Conservation (phyloP, 2,888 invertebrate species). For the Sicus ferrugineus region DNA sequence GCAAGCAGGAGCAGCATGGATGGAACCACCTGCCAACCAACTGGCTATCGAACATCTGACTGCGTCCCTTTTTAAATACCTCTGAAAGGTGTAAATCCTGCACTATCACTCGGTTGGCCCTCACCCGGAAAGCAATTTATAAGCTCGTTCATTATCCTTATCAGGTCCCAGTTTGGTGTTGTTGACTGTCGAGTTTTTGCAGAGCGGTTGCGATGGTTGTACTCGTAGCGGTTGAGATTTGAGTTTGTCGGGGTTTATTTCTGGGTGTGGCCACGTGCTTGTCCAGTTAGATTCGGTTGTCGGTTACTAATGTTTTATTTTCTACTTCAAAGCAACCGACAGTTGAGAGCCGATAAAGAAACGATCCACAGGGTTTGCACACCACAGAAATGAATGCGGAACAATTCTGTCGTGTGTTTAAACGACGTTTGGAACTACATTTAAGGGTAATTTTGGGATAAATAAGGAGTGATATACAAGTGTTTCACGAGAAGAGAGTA, state of each 20-base stretch:
- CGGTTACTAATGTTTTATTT: too few relatives aligned
- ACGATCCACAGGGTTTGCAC: too few relatives aligned
- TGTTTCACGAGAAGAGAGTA: too few relatives aligned
- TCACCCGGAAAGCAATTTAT: slow-evolving; percentile 49
- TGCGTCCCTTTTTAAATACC: slow-evolving; percentile 15
- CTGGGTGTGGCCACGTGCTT: too few relatives aligned
- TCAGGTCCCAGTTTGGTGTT: slow-evolving; percentile 2
- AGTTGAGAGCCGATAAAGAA: too few relatives aligned
- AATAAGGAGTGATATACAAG: too few relatives aligned
- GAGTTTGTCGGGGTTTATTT: neutral
- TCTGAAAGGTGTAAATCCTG: neutral
- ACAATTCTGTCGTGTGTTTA: too few relatives aligned
- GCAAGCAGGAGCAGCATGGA: neutral
- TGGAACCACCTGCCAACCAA: neutral
- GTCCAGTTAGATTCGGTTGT: neutral
- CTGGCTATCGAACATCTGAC: neutral
- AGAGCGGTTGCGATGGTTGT: neutral
- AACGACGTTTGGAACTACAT: too few relatives aligned
- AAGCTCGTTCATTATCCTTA: slow-evolving; percentile 34
- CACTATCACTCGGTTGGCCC: slow-evolving; percentile 44
- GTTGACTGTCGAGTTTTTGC: neutral
- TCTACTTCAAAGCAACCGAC: too few relatives aligned
- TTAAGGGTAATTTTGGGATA: too few relatives aligned
- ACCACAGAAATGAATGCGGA: too few relatives aligned
- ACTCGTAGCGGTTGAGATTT: neutral